Percentiles rank a stretch among this genome's conserved stretches.
Evolutionary conservation across 2,113 vertebrate species (phyloP).

Genomic region (Crocuta crocuta): DNA sequence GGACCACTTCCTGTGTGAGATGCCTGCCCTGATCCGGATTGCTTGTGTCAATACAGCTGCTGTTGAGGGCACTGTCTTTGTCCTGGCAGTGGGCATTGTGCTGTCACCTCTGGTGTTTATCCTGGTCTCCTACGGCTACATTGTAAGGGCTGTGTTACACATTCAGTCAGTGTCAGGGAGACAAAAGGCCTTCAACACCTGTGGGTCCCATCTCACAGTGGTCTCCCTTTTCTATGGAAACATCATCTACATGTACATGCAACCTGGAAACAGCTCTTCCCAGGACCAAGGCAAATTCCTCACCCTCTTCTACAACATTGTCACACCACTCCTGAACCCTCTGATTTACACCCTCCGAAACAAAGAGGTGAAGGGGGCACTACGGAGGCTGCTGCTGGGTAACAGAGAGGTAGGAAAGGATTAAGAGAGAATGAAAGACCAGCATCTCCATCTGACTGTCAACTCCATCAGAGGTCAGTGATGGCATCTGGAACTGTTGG

Average conservation of each 20-base stretch:
- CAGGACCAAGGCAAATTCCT: constrained; percentile 68
- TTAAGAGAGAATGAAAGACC: neutral
- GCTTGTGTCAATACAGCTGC: constrained; percentile 39
- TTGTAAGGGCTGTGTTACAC: neutral
- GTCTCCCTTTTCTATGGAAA: constrained; percentile 78
- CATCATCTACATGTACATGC: constrained; percentile 79
- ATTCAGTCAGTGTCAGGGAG: neutral
- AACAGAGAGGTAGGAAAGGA: neutral
- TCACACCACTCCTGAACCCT: constrained; percentile 62
- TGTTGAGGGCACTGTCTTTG: neutral
- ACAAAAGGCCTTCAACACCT: constrained; percentile 56
- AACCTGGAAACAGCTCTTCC: constrained; percentile 8
- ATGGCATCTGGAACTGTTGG: neutral
- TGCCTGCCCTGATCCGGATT: constrained; percentile 65
- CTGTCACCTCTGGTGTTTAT: constrained; percentile 54
- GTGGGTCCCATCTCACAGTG: constrained; percentile 66
- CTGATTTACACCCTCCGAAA: constrained; percentile 72
- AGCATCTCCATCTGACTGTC: too few species aligned
- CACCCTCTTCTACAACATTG: constrained; percentile 71
- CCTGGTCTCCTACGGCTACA: constrained; percentile 49
- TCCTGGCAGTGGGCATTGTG: constrained; percentile 52
- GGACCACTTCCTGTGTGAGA: constrained; percentile 77
- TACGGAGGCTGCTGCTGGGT: constrained; percentile 30
- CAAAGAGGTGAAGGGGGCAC: constrained; percentile 50
- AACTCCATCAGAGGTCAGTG: fast-evolving